phyloP scores from a whole-genome alignment of 2,888 invertebrate genomes.

The Heliconius charithonia region DNA sequence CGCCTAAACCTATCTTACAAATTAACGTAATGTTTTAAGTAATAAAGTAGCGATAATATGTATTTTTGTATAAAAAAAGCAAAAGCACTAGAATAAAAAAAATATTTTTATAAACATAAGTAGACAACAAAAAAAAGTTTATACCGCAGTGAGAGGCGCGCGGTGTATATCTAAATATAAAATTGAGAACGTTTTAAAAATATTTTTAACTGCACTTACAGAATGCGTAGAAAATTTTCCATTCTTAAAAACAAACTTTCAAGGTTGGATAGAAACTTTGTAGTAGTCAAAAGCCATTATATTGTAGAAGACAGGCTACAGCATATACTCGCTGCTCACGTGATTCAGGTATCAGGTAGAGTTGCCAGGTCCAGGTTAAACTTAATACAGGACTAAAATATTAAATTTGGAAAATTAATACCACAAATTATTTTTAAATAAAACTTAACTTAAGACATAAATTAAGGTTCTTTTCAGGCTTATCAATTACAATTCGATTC shows the following conservation, averaged over 20 bases:
- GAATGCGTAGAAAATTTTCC: not conserved
- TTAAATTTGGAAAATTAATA: no score
- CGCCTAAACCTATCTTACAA: no score
- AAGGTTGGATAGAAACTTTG: conserved; percentile 19
- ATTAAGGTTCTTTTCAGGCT: no score
- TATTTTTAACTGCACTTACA: not conserved
- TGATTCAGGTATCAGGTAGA: no score
- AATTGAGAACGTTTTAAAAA: conserved; percentile 5
- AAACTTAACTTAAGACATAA: no score
- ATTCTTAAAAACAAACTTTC: conserved; percentile 15
- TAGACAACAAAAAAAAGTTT: not conserved
- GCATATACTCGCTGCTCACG: no score
- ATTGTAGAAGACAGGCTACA: not conserved
- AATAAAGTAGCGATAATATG: not conserved
- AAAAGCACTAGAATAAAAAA: not conserved
- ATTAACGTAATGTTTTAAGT: no score
- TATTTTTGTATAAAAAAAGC: not conserved
- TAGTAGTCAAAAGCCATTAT: not conserved
- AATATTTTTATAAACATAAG: not conserved
- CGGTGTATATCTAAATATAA: not conserved
- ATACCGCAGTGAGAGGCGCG: not conserved
- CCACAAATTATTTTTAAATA: no score
- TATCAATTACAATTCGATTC: no score
- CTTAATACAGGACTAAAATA: no score
- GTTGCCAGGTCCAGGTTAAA: no score